A percentile compares a stretch with the other conserved stretches of the same genome.
phyloP scores from a whole-genome alignment of 2,888 invertebrate genomes.

The Thalpophila matura region DNA sequence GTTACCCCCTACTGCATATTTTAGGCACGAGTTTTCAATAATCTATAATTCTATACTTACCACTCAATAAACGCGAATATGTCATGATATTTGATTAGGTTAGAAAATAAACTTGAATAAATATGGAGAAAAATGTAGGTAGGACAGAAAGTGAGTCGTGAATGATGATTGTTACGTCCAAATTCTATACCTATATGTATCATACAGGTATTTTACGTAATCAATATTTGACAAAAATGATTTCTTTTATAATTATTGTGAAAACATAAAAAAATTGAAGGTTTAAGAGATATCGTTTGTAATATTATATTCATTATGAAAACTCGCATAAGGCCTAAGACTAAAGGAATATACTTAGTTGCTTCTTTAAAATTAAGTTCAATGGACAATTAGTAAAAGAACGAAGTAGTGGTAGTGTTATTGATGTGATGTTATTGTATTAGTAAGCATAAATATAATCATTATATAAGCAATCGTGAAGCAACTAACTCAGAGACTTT shows the following conservation, averaged over 20 bases:
- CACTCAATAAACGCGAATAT: neutral
- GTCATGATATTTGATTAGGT: neutral
- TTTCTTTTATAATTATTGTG: slow-evolving; percentile 10
- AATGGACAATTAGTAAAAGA: neutral
- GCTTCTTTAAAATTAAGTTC: neutral
- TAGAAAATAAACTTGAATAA: neutral
- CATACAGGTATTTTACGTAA: slow-evolving; percentile 60
- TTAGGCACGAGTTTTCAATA: neutral
- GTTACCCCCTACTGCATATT: neutral
- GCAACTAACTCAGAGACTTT: neutral
- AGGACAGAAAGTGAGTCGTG: slow-evolving; percentile 14
- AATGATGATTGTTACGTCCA: slow-evolving; percentile 57
- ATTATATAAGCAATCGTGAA: too few relatives aligned
- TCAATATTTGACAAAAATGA: slow-evolving; percentile 4
- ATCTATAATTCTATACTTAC: neutral
- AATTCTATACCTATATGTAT: slow-evolving; percentile 45
- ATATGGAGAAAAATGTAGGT: neutral
- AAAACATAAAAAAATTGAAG: neutral
- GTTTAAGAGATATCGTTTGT: neutral
- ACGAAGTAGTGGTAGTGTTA: slow-evolving; percentile 16
- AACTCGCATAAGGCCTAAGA: slow-evolving; percentile 57
- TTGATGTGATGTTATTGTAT: slow-evolving; percentile 11
- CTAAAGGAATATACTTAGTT: slow-evolving; percentile 1
- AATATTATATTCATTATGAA: neutral
- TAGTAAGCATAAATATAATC: too few relatives aligned